phyloP scores from a whole-genome alignment of 2,888 invertebrate genomes.

The Petrolisthes cinctipes region DNA sequence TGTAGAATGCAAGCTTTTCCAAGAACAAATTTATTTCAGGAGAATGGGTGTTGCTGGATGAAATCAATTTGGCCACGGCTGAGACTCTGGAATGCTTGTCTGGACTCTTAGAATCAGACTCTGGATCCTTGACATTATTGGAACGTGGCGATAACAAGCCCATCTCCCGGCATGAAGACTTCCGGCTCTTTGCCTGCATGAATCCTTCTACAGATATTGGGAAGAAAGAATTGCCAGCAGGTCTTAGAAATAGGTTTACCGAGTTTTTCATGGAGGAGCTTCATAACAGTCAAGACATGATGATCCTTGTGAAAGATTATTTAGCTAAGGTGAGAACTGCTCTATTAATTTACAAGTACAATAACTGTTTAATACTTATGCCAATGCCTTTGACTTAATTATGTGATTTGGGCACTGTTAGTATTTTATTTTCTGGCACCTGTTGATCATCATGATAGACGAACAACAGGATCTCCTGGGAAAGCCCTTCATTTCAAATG shows the following conservation, averaged over 20 bases:
- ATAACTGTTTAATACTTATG: not conserved
- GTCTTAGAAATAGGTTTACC: constrained; percentile 91
- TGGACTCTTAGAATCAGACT: constrained; percentile 85
- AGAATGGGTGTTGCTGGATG: constrained; percentile 96
- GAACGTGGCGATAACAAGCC: constrained; percentile 92
- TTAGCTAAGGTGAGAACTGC: constrained; percentile 71
- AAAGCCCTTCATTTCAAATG: too few species aligned
- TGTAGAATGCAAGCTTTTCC: too few species aligned
- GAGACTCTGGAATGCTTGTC: constrained; percentile 96
- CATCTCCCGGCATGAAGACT: constrained; percentile 84
- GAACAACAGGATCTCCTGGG: too few species aligned
- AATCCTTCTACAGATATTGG: constrained; percentile 99
- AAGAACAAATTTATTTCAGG: constrained; percentile 72
- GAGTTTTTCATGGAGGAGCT: constrained; percentile 96
- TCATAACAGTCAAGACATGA: constrained; percentile 82
- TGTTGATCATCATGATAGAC: too few species aligned
- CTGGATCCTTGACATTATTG: constrained; percentile 84
- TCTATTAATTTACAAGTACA: not conserved
- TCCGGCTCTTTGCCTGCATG: constrained; percentile 98
- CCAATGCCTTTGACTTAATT: not conserved
- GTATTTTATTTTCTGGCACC: too few species aligned
- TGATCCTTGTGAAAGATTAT: constrained; percentile 84
- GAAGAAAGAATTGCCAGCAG: constrained; percentile 93
- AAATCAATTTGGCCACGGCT: constrained; percentile 96
- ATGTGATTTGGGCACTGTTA: too few species aligned